phyloP scores from a whole-genome alignment of 2,797 vertebrate genomes.

The Mormyrops attenuatus region DNA sequence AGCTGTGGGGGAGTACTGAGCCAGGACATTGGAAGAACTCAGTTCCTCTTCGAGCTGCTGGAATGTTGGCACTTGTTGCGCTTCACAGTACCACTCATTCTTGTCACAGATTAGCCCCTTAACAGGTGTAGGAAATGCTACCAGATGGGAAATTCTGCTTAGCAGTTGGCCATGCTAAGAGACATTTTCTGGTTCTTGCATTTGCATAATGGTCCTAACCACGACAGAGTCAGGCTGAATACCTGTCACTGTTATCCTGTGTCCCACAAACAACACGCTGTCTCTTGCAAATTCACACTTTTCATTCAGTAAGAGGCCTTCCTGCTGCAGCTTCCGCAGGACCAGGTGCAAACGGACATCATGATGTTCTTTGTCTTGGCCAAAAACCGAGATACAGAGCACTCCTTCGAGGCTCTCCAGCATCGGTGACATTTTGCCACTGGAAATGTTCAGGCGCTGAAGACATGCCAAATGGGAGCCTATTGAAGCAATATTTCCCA shows the following conservation, averaged over 20 bases:
- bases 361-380: background rate
- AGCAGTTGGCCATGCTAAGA: background rate
- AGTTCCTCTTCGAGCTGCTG: background rate
- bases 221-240: background rate
- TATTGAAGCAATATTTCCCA: background rate
- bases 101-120: background rate
- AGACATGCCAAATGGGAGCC: background rate
- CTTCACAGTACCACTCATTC: background rate
- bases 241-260: background rate
- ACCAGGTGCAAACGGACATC: background rate
- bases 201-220: background rate
- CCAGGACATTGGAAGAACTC: background rate
- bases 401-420: background rate
- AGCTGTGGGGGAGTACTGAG: background rate
- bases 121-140: background rate
- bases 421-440: background rate
- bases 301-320: background rate
- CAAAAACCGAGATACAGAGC: background rate
- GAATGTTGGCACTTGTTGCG: background rate
- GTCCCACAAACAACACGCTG: background rate
- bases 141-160: background rate
- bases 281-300: background rate
- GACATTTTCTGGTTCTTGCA: background rate
- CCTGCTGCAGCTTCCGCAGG: background rate
- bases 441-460: background rate